Conservation (phyloP, 2,797 vertebrate species). For the Salarias fasciatus region DNA sequence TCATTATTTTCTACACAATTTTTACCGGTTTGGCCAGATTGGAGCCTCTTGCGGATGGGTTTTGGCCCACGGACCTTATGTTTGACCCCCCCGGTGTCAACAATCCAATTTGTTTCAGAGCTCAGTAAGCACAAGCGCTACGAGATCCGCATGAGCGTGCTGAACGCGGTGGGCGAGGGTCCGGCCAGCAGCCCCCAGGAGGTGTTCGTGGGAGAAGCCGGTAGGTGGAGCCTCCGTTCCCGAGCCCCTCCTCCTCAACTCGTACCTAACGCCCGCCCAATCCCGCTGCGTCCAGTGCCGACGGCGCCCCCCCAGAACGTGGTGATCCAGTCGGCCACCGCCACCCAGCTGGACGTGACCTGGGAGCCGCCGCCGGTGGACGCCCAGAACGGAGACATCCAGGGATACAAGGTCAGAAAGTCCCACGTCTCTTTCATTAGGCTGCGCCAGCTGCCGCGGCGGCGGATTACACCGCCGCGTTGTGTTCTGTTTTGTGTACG, state of each 20-base stretch:
- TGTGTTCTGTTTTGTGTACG: slow-evolving; percentile 16
- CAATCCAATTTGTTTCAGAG: slow-evolving; percentile 77
- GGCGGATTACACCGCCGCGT: neutral
- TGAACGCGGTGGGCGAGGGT: slow-evolving; percentile 93
- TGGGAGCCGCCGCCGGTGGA: slow-evolving; percentile 92
- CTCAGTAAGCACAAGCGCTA: slow-evolving; percentile 95
- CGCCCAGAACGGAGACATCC: slow-evolving; percentile 94
- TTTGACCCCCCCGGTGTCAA: too few relatives aligned
- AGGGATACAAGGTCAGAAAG: slow-evolving; percentile 92
- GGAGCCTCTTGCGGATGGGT: too few relatives aligned
- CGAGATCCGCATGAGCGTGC: slow-evolving; percentile 94
- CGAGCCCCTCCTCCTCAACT: too few relatives aligned
- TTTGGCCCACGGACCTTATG: too few relatives aligned
- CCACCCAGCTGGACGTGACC: slow-evolving; percentile 93
- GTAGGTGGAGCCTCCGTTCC: too few relatives aligned
- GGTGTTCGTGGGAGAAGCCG: slow-evolving; percentile 97
- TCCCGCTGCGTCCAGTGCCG: slow-evolving; percentile 82
- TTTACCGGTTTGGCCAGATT: too few relatives aligned
- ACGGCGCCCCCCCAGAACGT: slow-evolving; percentile 90
- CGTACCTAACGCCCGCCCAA: too few relatives aligned
- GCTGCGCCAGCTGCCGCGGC: neutral
- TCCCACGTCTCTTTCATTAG: neutral
- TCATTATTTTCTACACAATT: too few relatives aligned
- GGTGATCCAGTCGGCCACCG: slow-evolving; percentile 86
- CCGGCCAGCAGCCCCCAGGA: slow-evolving; percentile 92